Evolutionary conservation across 2,113 vertebrate species (phyloP), one percentile per base, ranked within the genome.

Genomic region (Pseudopipra pipra): DNA sequence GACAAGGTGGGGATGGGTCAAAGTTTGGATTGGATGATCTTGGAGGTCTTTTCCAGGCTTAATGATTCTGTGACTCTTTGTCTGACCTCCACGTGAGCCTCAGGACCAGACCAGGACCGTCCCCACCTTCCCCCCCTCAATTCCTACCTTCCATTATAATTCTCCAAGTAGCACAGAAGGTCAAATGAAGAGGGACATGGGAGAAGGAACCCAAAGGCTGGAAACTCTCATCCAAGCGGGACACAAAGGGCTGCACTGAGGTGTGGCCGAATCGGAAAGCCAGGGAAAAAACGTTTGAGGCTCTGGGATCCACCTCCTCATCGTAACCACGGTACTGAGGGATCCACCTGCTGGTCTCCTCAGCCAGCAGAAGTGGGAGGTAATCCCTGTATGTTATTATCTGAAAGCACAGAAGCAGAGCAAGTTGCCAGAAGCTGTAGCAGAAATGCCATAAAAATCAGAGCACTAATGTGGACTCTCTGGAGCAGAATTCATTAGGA

Each of bases 231-330:
- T 98, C 87, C 91, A 98, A 85, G n/a, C 98, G 97, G 88, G 89
- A 66, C 44, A 99, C 79, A 33, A 96, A n/a, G 18, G 98, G 98
- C 89, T 97, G 98, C 51, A 99, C 96, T 6, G 97, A 94, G 0
- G 98, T 87, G 58, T 99, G 99, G 47, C 98, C 98, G 1, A 99
- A 99, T 22, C 98, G 98, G 89, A 98, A 99, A 33, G 98, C 98
- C 39, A 99, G 95, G 8, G 98, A 98, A 74, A 99, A 99, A 55
- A 99, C 98, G 7, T 98, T 98, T 39, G 98, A 21, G 66, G 98
- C 97, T 35, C 92, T 98, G 4, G 99, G 98, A 96, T 99, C 97
- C 14, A 98, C 90, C 1, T 81, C 82, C 6, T 97, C 86, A 9
- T 97, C 58, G 75, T 99, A 99, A 49, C 98, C 98, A 0, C 89